These are phyloP conservation scores for Dasypus novemcinctus DNA, from an alignment of 2,113 vertebrate genomes.

Conservation along the genomic window DNA sequence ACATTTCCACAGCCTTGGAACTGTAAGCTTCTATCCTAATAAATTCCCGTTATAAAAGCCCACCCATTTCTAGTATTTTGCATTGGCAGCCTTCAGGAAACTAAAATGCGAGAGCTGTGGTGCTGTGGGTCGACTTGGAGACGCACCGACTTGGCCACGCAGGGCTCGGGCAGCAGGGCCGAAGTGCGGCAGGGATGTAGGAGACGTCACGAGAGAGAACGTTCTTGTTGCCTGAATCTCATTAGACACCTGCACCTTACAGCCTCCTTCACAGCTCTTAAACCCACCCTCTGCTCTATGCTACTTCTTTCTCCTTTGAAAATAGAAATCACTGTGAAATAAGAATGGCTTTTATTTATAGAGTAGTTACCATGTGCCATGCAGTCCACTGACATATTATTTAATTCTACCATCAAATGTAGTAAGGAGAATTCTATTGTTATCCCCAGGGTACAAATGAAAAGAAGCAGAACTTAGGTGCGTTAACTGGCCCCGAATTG, in stretches of 20 bases:
- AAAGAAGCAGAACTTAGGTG: not conserved
- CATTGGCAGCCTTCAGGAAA: too few species aligned
- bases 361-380: not conserved
- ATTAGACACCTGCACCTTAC: not conserved
- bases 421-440: not conserved
- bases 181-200: not conserved
- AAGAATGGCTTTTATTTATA: not conserved
- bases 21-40: too few species aligned
- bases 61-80: too few species aligned
- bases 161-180: not conserved
- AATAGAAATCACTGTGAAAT: not conserved
- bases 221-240: not conserved
- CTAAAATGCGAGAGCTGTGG: too few species aligned
- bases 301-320: not conserved
- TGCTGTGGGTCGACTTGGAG: not conserved
- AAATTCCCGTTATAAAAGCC: too few species aligned
- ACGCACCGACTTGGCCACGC: not conserved
- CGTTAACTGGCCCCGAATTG: not conserved
- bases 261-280: not conserved
- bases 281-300: not conserved
- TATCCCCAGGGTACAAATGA: not conserved
- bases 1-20: too few species aligned
- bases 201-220: not conserved
- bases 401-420: not conserved
- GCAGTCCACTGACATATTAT: not conserved